Conservation (phyloP, 2,797 vertebrate genomes). For the Karalla daura region DNA sequence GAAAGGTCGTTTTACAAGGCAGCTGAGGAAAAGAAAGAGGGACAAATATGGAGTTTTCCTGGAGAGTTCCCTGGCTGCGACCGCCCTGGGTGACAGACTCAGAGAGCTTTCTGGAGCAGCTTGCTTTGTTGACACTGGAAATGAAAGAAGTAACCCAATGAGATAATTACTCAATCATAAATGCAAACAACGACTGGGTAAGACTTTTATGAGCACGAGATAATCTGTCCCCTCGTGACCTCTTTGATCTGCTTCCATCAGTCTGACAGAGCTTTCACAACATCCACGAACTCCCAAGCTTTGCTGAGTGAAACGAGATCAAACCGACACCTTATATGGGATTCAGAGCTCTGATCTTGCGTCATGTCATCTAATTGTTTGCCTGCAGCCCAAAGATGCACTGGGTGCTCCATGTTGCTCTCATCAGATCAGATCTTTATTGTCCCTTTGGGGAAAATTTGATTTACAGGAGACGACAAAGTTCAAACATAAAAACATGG, state of each 20-base stretch:
- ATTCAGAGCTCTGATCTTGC: conserved; percentile 13
- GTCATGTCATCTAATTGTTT: conserved; percentile 31
- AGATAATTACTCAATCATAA: conserved; percentile 50
- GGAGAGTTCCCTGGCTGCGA: conserved; percentile 39
- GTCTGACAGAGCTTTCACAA: conserved; percentile 37
- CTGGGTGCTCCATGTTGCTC: background rate
- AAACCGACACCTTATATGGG: conserved; percentile 56
- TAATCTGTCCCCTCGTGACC: conserved; percentile 34
- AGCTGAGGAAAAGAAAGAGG: conserved; percentile 34
- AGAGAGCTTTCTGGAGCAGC: conserved; percentile 49
- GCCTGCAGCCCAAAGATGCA: conserved; percentile 2
- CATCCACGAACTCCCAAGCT: conserved; percentile 23
- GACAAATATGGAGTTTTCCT: conserved; percentile 72
- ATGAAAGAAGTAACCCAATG: conserved; percentile 40
- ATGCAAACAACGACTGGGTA: conserved; percentile 40
- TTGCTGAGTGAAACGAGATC: conserved; percentile 9
- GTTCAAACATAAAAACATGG: no score
- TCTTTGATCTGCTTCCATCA: conserved; percentile 47
- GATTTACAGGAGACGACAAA: no score
- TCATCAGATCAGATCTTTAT: no score
- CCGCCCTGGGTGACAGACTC: conserved; percentile 36
- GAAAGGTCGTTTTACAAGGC: conserved; percentile 43
- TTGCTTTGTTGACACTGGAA: conserved; percentile 63
- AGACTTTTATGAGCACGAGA: conserved; percentile 43
- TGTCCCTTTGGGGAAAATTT: no score